Base-by-base conservation (phyloP, 2,113 vertebrate species). In the Halichoeres trimaculatus region DNA sequence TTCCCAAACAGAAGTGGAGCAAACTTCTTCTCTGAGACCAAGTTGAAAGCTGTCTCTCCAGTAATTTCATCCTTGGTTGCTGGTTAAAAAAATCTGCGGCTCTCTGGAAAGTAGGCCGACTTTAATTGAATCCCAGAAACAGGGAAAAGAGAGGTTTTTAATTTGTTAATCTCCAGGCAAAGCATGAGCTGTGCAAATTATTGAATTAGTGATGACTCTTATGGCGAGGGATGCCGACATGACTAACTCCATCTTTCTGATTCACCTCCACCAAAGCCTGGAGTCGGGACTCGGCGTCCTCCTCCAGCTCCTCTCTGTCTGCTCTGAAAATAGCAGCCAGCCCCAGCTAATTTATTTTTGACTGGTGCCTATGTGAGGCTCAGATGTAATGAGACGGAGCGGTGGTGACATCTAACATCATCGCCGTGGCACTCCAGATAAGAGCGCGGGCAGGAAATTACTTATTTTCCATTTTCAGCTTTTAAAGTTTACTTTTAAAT, bases 81-180 rank as follows among this genome's bases (percentile, higher is more conserved):
- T 76, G 35, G 62, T 69, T 73, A 70, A 51, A 22, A 59, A 10
- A 40, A 43, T 48, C 11, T n/a, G n/a, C n/a, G 45, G 54, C 51
- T 81, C 51, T 74, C 16, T 53, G 41, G 47, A 87, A 90, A 88
- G 80, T 87, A 83, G 84, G 74, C 59, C 65, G 6, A 66, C 57
- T 83, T 88, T 88, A 91, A 88, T 83, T 86, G 62, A 89, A 86
- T 84, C 77, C 78, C 45, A 77, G 70, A 77, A 74, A 64, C 20
- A 65, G 57, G 38, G 65, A 62, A 76, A 78, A 23, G 14, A 19
- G 13, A 19, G 53, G 24, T 47, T 91, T 87, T 85, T 76, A 86
- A 84, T 84, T 85, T 76, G 61, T 76, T 87, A 79, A 89, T 83
- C 83, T 86, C 45, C 47, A 88, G 74, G 86, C 77, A 81, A 74